Evolutionary conservation across 2,888 invertebrate species (phyloP), one percentile per base, ranked within the genome.

Genomic region (Dolomedes plantarius): DNA sequence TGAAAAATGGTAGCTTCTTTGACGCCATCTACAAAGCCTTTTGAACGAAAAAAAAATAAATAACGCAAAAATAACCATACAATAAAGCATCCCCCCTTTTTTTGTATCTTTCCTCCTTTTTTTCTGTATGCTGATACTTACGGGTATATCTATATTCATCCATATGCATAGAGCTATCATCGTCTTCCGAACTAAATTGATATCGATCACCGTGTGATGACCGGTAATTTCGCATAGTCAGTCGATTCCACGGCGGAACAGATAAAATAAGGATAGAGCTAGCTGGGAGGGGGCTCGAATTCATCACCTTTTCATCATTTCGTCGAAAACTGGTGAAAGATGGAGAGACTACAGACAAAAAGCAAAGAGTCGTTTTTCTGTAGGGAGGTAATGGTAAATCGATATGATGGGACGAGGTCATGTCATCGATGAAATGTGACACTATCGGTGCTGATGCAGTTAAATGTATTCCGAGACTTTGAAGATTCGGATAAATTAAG

Each of bases 271-370:
- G 56, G 56, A 36, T 41, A 36, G 2, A 29, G 27, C 28, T 41
- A 23, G 29, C 29, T 31, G 46, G 39, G 56, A 28, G 41, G 71
- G 27, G 46, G 41, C 27, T 39, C 28, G 46, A 76, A 85, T 85
- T 85, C 83, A 85, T 85, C 83, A 85, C 83, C 77, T 85, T 85
- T 85, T 85, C 83, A 85, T 77, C 77, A 73, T 72, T 85, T 77
- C 83, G 76, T 62, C 83, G 77, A 77, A 76, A 82, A 72, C 64
- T 76, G 29, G 41, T 65, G 83, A 85, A 72, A 72, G 83, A 85
- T 77, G 77, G 74, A 80, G 73, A 46, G 50, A 36, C 29, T 56
- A n/a, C 16, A n/a, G 65, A 56, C 7, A 56, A 56, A 56, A 56
- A 23, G 19, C 19, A 69, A 69, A 41, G 69, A 23, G 46, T 23